A percentile compares a stretch with the other conserved stretches of the same genome.
Conservation (phyloP, 2,113 vertebrate species). For the Saimiri boliviensis region DNA sequence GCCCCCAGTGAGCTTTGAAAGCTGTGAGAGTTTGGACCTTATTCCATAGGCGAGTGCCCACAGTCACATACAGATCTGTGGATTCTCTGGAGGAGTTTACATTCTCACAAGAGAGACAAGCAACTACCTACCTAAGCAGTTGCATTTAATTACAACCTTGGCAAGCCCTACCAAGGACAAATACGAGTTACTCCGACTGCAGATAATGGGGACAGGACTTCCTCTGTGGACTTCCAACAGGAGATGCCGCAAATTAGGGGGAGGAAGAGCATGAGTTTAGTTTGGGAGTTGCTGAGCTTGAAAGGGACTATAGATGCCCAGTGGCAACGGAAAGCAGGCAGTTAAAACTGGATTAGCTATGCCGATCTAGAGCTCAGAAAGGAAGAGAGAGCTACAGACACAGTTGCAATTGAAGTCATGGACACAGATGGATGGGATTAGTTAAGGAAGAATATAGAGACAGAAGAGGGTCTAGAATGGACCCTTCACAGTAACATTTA, state of each 20-base stretch:
- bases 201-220: neutral
- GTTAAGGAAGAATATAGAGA: neutral
- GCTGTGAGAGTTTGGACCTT: neutral
- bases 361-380: neutral
- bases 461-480: neutral
- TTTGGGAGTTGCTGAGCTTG: neutral
- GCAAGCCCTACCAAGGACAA: neutral
- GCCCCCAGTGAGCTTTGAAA: neutral
- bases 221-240: neutral
- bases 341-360: neutral
- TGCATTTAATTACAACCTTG: neutral
- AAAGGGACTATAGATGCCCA: neutral
- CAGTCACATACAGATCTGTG: too few species aligned
- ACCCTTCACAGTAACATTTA: neutral
- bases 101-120: rapidly evolving
- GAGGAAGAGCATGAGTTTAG: neutral
- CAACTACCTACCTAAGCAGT: too few species aligned
- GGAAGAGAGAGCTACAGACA: neutral
- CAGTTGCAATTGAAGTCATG: neutral
- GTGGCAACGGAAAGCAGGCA: neutral
- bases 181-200: neutral
- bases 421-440: too few species aligned
- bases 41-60: rapidly evolving
- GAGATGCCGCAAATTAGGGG: neutral
- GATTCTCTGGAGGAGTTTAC: neutral